Conservation (phyloP, 2,113 vertebrate genomes). For the Alaudala cheleensis region DNA sequence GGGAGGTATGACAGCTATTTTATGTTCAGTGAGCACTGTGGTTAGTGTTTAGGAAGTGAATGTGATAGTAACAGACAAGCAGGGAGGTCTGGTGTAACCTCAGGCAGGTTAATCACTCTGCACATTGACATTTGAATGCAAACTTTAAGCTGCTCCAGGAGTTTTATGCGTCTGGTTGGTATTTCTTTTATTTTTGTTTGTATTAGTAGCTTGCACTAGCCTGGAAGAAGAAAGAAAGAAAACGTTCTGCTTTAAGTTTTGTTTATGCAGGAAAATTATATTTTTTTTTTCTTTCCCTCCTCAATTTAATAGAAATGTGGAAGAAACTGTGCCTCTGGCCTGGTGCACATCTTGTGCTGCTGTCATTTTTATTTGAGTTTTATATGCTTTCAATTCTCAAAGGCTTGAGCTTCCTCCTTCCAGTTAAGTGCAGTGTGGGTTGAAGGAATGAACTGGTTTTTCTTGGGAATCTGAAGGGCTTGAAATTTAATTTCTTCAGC, state of each 20-base stretch:
- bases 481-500: background rate
- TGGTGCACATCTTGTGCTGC: background rate
- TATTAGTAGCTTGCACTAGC: background rate
- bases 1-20: background rate
- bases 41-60: conserved; percentile 3
- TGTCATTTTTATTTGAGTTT: background rate
- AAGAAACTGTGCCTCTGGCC: background rate
- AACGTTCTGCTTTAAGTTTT: background rate
- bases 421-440: accelerated
- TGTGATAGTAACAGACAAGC: background rate
- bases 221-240: background rate
- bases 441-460: background rate
- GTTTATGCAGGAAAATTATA: background rate
- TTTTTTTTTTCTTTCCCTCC: background rate
- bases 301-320: background rate
- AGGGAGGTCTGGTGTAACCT: conserved; percentile 10
- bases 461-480: background rate
- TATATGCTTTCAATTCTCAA: background rate
- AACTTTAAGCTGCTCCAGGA: background rate
- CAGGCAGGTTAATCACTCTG: background rate
- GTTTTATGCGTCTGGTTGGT: background rate
- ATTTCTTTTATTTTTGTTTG: background rate
- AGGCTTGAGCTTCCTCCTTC: background rate
- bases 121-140: background rate
- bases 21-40: background rate